Conservation (phyloP, 2,113 vertebrate species). For the Psophia crepitans region DNA sequence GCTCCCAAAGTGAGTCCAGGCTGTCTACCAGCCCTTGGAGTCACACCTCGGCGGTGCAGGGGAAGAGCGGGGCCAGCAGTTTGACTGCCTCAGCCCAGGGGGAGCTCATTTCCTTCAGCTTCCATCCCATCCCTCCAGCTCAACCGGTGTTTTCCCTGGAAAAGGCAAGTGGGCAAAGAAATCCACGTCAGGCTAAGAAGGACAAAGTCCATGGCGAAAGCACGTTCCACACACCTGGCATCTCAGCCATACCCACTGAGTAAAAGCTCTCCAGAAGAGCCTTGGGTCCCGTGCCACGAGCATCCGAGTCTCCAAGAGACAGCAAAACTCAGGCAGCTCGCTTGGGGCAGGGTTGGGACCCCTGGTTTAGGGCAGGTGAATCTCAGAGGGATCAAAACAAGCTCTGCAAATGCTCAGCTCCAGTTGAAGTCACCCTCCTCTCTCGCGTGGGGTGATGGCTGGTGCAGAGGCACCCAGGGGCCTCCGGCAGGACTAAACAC, state of each 20-base stretch:
- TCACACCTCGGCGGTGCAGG: not conserved
- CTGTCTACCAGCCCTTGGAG: not conserved
- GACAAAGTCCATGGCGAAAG: not conserved
- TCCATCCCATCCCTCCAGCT: not conserved
- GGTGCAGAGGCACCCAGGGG: not conserved
- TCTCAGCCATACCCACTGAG: not conserved
- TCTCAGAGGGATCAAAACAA: not conserved
- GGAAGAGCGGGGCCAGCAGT: not conserved
- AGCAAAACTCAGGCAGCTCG: not conserved
- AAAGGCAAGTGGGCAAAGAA: not conserved
- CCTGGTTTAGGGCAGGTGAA: not conserved
- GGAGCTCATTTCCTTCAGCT: not conserved
- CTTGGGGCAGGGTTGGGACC: not conserved
- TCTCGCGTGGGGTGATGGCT: accelerated
- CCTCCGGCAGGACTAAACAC: not conserved
- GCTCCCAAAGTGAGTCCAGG: not conserved
- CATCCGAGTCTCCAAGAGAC: not conserved
- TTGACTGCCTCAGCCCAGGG: not conserved
- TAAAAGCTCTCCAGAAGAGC: not conserved
- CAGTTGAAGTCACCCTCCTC: accelerated
- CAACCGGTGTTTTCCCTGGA: not conserved
- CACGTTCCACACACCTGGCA: not conserved
- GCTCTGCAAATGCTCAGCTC: not conserved
- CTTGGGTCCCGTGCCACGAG: not conserved
- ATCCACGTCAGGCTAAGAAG: not conserved